Conservation (phyloP, 2,888 invertebrate genomes). For the Cataglyphis altisquamis region DNA sequence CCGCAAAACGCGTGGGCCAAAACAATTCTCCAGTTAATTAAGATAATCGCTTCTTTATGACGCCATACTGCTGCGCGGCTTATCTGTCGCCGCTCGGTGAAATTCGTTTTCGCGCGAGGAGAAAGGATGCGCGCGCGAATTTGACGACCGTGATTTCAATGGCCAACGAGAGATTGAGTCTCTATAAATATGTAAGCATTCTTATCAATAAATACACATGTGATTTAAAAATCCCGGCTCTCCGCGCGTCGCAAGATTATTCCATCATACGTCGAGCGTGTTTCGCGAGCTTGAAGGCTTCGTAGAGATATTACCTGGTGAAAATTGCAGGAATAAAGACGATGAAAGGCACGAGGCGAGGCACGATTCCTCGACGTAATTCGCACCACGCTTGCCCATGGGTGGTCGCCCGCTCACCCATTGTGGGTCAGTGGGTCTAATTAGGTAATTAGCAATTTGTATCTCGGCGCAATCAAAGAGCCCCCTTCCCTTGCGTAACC, state of each 20-base stretch:
- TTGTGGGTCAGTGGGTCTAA: conserved; percentile 81
- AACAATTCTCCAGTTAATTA: conserved; percentile 84
- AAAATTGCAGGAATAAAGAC: conserved; percentile 68
- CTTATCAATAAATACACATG: conserved; percentile 26
- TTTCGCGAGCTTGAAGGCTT: conserved; percentile 6
- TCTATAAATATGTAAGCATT: conserved; percentile 1
- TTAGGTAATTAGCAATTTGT: conserved; percentile 83
- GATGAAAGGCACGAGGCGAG: conserved; percentile 64
- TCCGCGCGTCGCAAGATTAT: not conserved
- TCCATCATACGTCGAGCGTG: conserved; percentile 9
- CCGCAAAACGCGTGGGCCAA: conserved; percentile 79
- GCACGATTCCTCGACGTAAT: conserved; percentile 40
- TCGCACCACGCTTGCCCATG: conserved; percentile 57
- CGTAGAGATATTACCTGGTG: conserved; percentile 53
- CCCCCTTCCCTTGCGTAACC: conserved; percentile 70
- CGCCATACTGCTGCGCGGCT: conserved; percentile 63
- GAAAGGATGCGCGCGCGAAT: conserved; percentile 57
- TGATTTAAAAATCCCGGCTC: conserved; percentile 10
- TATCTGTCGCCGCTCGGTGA: conserved; percentile 68
- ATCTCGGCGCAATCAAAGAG: conserved; percentile 77
- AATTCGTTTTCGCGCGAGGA: conserved; percentile 66
- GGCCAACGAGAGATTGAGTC: conserved; percentile 4
- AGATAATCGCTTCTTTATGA: conserved; percentile 84
- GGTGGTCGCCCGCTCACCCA: conserved; percentile 74
- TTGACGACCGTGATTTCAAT: conserved; percentile 22